Base-by-base conservation (phyloP, 2,797 vertebrate species). In the Takifugu ocellatus region DNA sequence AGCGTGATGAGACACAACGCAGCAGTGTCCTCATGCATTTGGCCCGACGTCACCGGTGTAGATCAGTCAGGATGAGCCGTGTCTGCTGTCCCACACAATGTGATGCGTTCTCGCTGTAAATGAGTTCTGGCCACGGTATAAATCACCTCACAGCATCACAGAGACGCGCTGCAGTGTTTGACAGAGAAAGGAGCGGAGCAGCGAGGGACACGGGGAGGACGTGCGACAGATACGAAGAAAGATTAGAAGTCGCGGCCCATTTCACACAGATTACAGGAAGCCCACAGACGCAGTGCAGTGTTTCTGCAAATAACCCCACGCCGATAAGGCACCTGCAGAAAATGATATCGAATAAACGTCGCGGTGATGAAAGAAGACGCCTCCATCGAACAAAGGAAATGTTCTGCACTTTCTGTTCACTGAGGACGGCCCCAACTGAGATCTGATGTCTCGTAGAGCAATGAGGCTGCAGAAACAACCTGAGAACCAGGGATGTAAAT, bases 211-310 rank as follows among this genome's bases (percentile, higher is more conserved):
- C 27, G 27, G 27, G 8, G 25, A 24, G 47, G 55, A 70, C 4
- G 45, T 16, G 43, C 1, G 45, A 14, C 36, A 29, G 36, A 42
- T 42, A 9, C 14, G n/a, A 0, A 42, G 47, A 58, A 24, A 29
- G 27, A 29, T 29, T 29, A 4, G 66, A 66, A 71, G 70, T 72
- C 68, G 73, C 6, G 68, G 63, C 72, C 65, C 50, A 63, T 74
- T 79, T 74, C 61, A 59, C 66, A 63, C 21, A 49, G 76, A 68
- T 71, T 66, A 66, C 47, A 66, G 73, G 45, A 70, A 63, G 70
- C 77, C 68, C 68, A 33, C 17, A 16, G 56, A 66, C 54, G 48
- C 15, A 11, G 47, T 57, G 27, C 43, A 53, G 69, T 11, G 59
- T 63, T 46, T 64, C 63, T 60, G 50, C 60, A 71, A 66, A 75